These are phyloP conservation scores for Eupithecia exiguata DNA, from an alignment of 2,888 invertebrate species.

Conservation along the genomic window DNA sequence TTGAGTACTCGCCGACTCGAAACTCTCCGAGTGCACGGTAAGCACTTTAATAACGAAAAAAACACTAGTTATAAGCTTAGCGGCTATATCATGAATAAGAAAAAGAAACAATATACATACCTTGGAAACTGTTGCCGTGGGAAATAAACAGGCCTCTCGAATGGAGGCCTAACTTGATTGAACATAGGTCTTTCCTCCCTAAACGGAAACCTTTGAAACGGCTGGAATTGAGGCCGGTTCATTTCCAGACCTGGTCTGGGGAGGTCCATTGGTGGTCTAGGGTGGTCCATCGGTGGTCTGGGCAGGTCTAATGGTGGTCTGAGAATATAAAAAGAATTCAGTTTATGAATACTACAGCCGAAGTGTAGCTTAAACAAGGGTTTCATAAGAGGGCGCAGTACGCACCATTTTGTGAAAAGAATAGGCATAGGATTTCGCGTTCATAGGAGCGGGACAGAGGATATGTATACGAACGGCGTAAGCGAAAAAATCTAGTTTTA, in stretches of 20 bases:
- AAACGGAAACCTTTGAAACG: constrained; percentile 35
- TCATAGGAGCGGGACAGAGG: too few relatives aligned
- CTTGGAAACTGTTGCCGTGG: constrained; percentile 28
- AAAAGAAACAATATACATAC: constrained; percentile 1
- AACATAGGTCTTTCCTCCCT: constrained; percentile 41
- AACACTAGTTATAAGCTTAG: too few relatives aligned
- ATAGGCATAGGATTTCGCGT: too few relatives aligned
- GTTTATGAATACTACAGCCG: not conserved
- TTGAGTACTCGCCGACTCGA: too few relatives aligned
- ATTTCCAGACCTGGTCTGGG: constrained; percentile 56
- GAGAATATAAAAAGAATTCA: not conserved
- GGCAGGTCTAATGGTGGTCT: constrained; percentile 4
- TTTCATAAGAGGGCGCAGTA: too few relatives aligned
- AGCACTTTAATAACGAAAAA: too few relatives aligned
- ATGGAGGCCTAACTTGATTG: constrained; percentile 51
- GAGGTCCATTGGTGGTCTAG: constrained; percentile 38
- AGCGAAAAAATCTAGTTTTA: too few relatives aligned
- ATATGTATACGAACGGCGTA: too few relatives aligned
- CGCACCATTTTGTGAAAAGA: too few relatives aligned
- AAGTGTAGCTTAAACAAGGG: not conserved
- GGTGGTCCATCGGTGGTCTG: constrained; percentile 34
- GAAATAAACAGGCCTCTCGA: constrained; percentile 60
- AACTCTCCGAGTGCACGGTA: too few relatives aligned
- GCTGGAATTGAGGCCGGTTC: constrained; percentile 45
- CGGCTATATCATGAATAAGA: too few relatives aligned